Percentiles rank a stretch among this genome's conserved stretches.
These are phyloP conservation scores for Proisotoma minuta DNA, from an alignment of 2,888 invertebrate species.

Conservation along the genomic window DNA sequence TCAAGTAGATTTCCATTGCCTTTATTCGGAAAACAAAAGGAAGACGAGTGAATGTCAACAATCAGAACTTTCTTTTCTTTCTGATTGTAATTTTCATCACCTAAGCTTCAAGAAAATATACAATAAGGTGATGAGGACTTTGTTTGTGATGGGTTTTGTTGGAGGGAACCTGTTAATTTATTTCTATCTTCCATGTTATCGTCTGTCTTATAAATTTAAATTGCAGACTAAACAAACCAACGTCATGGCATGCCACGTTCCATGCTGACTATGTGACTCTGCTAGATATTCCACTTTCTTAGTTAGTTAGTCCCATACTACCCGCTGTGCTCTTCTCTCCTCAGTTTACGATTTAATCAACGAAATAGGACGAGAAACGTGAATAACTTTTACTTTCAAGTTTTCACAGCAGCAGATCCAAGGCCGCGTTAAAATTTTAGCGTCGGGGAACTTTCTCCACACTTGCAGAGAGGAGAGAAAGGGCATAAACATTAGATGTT, in stretches of 20 bases:
- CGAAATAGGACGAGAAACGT: neutral
- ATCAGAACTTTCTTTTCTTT: neutral
- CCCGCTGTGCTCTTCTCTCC: neutral
- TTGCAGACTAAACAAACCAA: neutral
- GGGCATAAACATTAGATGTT: too few species aligned
- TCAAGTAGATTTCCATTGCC: too few species aligned
- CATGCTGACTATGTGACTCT: neutral
- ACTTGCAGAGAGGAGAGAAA: too few species aligned
- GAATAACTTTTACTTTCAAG: neutral
- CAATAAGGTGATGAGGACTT: too few species aligned
- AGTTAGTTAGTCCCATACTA: too few species aligned
- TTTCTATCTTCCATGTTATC: too few species aligned
- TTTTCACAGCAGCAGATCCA: too few species aligned
- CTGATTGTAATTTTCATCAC: neutral
- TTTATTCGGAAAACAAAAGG: too few species aligned
- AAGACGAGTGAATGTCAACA: slow-evolving; percentile 6
- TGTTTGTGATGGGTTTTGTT: too few species aligned
- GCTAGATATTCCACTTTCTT: too few species aligned
- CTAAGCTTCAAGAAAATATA: neutral
- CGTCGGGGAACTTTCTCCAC: too few species aligned
- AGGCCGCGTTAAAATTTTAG: too few species aligned
- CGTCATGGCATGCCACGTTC: neutral
- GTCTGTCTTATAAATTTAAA: slow-evolving; percentile 3
- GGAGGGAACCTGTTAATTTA: neutral
- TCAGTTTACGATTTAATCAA: neutral